Base-by-base conservation (phyloP, 1,140 invertebrate genomes). In the Aphelenchoides avenae region DNA sequence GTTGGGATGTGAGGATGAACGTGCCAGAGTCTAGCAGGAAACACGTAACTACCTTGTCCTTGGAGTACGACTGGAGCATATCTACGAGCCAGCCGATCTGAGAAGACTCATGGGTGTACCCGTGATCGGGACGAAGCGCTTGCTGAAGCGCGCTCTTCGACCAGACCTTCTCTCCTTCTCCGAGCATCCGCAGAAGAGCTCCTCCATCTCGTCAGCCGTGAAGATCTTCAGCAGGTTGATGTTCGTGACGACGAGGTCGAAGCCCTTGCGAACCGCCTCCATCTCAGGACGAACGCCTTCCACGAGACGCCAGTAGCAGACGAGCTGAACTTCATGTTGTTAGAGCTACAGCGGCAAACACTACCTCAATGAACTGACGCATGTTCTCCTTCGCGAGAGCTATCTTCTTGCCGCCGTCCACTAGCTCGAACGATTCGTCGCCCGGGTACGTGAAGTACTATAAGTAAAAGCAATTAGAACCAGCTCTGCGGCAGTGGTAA, bases 221-320 rank as follows among this genome's bases (percentile, higher is more conserved):
- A 98, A 98, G 78, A 96, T 85, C 62, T 87, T 84, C 37, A 98
- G 79, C 64, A 90, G 86, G 53, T 83, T 82, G 30, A 89, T 82
- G 18, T 91, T 88, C n/a, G n/a, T n/a, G 74, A 98, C 94, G 37
- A 99, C 88, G 37, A 88, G 87, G 80, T 97, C 91, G 76, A 99
- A 97, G 46, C 94, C 94, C 84, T 96, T 91, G 52, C 87, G 84
- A 68, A 98, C 87, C 9, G 92, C 86, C 76, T 97, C 92, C 87
- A 99, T 93, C 81, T 98, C 93, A 51, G 89, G 83, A 30, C 84
- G 84, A 1, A 98, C 89, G 61, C 95, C 89, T 82, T 93, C 91
- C 34, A 86, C 83, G n/a, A 95, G 81, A 70, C 87, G 85, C 90
- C 91, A 94, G 77, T 92, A 87, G 22, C 82, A 80, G 5, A 89